These are phyloP conservation scores for Scytalopus superciliaris DNA, from an alignment of 2,113 vertebrate species.

Conservation along the genomic window DNA sequence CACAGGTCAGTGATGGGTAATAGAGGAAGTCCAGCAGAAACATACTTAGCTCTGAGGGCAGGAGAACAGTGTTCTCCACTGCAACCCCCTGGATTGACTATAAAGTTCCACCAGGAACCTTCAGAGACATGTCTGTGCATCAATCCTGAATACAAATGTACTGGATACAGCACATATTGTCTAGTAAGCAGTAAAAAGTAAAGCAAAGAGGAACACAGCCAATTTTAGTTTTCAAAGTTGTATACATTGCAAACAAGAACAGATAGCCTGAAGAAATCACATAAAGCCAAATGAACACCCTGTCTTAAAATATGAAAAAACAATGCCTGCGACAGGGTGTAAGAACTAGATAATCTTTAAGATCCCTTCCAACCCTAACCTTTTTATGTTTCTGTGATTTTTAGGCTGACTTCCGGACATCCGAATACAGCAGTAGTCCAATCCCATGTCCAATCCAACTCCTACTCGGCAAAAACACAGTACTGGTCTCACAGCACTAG, in stretches of 20 bases:
- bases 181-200: neutral
- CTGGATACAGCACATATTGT: neutral
- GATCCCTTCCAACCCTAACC: neutral
- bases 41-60: accelerated
- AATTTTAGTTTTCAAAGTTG: neutral
- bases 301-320: neutral
- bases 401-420: neutral
- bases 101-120: neutral
- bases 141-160: neutral
- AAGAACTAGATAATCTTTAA: neutral
- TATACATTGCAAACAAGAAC: neutral
- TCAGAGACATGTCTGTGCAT: neutral
- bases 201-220: neutral
- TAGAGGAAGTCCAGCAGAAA: neutral
- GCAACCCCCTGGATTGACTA: neutral
- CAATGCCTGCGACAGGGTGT: neutral
- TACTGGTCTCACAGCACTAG: neutral
- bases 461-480: neutral
- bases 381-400: neutral
- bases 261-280: neutral
- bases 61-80: neutral
- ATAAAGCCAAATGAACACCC: neutral
- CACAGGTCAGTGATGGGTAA: neutral
- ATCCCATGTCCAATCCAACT: neutral
- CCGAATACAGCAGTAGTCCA: neutral